phyloP scores from a whole-genome alignment of 2,113 vertebrate species.

The Oenanthe melanoleuca region DNA sequence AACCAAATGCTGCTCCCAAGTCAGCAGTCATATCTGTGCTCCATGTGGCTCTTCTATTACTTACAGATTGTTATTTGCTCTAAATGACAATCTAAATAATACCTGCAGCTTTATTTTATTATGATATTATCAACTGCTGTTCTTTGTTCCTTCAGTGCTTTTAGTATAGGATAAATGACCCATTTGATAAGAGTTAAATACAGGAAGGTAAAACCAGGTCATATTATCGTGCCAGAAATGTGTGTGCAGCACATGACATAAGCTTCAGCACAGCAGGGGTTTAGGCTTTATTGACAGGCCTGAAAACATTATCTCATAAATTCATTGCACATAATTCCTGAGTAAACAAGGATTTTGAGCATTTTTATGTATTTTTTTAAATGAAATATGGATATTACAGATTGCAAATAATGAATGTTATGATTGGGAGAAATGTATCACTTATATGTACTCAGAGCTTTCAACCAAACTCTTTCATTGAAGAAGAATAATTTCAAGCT shows the following conservation, averaged over 20 bases:
- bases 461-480: conserved; percentile 15
- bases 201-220: not conserved
- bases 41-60: not conserved
- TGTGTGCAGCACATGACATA: not conserved
- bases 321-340: conserved; percentile 13
- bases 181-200: conserved; percentile 3
- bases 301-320: conserved; percentile 10
- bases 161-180: not conserved
- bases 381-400: not conserved
- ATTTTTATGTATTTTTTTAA: not conserved
- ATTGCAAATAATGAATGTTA: conserved; percentile 29
- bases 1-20: not conserved
- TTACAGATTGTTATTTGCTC: not conserved
- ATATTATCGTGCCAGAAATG: not conserved
- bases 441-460: not conserved
- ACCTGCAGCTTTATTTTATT: not conserved
- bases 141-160: conserved; percentile 7
- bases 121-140: not conserved
- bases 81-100: not conserved
- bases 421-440: conserved; percentile 17
- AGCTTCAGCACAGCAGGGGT: not conserved
- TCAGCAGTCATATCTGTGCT: not conserved
- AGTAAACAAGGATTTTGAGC: conserved; percentile 31
- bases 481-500: not conserved
- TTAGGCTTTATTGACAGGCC: conserved; percentile 16